Evolutionary conservation across 2,888 invertebrate genomes (phyloP), one percentile per base, ranked within the genome.

Genomic region (Temnothorax rugatulus): DNA sequence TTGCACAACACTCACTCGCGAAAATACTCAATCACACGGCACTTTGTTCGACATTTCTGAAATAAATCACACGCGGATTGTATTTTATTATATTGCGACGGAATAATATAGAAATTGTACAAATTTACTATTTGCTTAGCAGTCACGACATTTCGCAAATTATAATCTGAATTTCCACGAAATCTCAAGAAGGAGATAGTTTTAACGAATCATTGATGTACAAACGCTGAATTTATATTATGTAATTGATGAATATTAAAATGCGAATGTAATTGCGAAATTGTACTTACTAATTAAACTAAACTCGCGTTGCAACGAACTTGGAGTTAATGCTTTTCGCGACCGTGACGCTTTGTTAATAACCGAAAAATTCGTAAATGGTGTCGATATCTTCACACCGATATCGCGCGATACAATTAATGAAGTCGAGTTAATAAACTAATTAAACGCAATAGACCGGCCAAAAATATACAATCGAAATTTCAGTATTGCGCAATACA

Each of bases 401-500:
- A 41, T 41, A 64, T 2, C 41, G 34, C 18, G n/a, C 11, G 15
- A 66, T 44, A 8, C 47, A 47, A 68, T 68, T 68, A 68, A 47
- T 29, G 18, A 68, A 68, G 44, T 9, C 44, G 25, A 25, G 44
- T 29, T 68, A 66, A 66, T 29, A 29, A 29, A 18, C 11, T 66
- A 66, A 66, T 68, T 68, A 68, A 68, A 68, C 29, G 25, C 66
- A 18, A 66, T 66, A 4, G 9, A 66, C 18, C 29, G 21, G 29
- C 4, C 66, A 47, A 68, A 68, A 68, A 47, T 47, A 47, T 29
- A 68, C 29, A 29, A 68, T 68, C 29, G 15, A 47, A 68, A 47
- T 68, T 68, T 68, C 47, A 29, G 66, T 68, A 68, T 68, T 4
- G 18, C 9, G 29, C 29, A 66, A 66, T 44, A 66, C 44, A 29